These are phyloP conservation scores for Lagenorhynchus albirostris DNA, from an alignment of 2,113 vertebrate species.

Conservation along the genomic window DNA sequence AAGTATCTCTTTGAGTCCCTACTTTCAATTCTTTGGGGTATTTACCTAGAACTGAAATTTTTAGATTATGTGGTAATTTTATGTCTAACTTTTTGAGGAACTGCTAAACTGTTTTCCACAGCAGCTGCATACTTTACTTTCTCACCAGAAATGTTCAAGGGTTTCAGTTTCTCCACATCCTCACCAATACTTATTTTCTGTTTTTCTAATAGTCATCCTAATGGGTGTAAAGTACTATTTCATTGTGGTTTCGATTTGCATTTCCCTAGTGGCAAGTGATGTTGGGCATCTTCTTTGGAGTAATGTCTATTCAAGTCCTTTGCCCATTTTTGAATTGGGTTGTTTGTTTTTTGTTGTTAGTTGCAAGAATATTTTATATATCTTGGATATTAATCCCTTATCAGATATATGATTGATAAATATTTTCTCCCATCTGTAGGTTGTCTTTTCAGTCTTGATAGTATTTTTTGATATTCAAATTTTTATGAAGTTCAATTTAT, in stretches of 20 bases:
- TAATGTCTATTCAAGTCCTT: background rate
- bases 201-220: background rate
- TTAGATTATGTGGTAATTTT: background rate
- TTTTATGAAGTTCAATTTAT: background rate
- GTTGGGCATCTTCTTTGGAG: background rate
- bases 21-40: background rate
- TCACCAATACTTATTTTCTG: background rate
- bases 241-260: background rate
- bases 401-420: background rate
- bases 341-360: background rate
- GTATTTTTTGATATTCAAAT: background rate
- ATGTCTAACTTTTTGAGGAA: background rate
- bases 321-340: background rate
- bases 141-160: background rate
- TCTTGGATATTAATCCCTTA: background rate
- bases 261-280: background rate
- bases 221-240: background rate
- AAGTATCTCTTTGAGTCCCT: background rate
- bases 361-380: background rate
- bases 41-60: background rate
- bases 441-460: background rate
- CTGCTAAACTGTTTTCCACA: background rate
- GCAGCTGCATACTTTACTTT: background rate
- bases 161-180: background rate
- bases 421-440: background rate